Conservation (phyloP, 2,888 invertebrate genomes). For the Phasia obesa region DNA sequence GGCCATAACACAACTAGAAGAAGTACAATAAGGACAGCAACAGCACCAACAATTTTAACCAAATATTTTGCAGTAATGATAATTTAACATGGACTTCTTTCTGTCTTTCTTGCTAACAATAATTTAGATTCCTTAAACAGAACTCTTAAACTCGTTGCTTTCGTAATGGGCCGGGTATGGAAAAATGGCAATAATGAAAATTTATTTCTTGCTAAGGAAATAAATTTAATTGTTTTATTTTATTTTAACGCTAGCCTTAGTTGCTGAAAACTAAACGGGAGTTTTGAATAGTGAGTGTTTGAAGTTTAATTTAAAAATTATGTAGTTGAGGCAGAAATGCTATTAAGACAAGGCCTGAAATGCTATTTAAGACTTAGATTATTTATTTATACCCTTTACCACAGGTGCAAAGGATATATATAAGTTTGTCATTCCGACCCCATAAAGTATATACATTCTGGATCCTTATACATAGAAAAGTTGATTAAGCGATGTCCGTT, state of each 20-base stretch:
- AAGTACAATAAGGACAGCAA: not conserved
- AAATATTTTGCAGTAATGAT: slow-evolving; percentile 39
- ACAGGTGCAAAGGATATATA: no score
- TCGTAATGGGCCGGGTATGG: not conserved
- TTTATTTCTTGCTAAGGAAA: not conserved
- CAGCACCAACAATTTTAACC: not conserved
- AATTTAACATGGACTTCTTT: slow-evolving; percentile 24
- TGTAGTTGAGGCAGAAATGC: no score
- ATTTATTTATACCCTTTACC: no score
- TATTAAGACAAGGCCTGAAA: no score
- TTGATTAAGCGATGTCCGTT: no score
- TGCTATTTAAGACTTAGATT: no score
- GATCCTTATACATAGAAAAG: no score
- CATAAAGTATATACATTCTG: no score
- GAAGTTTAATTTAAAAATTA: no score
- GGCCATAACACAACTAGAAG: no score
- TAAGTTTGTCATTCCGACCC: no score
- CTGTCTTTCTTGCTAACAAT: slow-evolving; percentile 3
- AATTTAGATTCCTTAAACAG: slow-evolving; percentile 11
- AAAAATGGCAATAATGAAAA: not conserved
- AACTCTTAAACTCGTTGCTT: not conserved
- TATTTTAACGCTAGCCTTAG: not conserved
- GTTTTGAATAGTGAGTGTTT: not conserved
- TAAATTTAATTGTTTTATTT: not conserved
- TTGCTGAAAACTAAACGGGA: not conserved